A percentile compares a stretch with the other conserved stretches of the same genome.
These are phyloP conservation scores for Sphinx pinastri DNA, from an alignment of 2,888 invertebrate genomes.

Conservation along the genomic window DNA sequence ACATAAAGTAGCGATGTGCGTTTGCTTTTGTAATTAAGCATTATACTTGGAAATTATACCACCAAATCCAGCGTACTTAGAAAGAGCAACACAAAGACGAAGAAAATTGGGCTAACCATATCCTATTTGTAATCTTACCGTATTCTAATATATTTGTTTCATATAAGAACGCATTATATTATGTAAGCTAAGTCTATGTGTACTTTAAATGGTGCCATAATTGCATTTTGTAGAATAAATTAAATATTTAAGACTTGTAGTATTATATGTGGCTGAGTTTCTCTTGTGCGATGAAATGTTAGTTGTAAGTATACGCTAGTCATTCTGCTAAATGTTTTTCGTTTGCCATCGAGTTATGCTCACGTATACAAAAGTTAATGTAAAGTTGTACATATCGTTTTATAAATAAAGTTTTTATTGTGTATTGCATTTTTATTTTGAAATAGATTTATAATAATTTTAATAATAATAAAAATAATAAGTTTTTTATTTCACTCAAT, in stretches of 20 bases:
- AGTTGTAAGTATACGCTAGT: constrained; percentile 20
- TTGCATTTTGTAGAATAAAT: neutral
- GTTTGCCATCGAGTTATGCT: constrained; percentile 38
- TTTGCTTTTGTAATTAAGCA: too few species aligned
- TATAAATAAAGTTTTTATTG: constrained; percentile 50
- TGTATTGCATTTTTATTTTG: constrained; percentile 31
- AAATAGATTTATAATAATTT: constrained; percentile 4
- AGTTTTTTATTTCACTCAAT: too few species aligned
- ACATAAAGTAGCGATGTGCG: too few species aligned
- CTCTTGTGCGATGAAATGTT: constrained; percentile 51
- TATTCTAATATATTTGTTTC: neutral
- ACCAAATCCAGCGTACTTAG: neutral
- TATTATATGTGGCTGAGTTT: constrained; percentile 39
- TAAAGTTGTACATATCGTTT: constrained; percentile 53
- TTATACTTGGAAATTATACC: too few species aligned
- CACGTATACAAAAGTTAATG: constrained; percentile 39
- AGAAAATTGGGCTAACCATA: too few species aligned
- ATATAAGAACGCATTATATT: neutral
- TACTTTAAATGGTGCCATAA: neutral
- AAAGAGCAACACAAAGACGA: too few species aligned
- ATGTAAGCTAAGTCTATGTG: neutral
- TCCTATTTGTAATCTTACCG: too few species aligned
- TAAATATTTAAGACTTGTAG: neutral
- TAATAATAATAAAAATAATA: too few species aligned
- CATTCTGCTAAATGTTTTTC: constrained; percentile 17